These are phyloP conservation scores for Sinocyclocheilus grahami DNA, from an alignment of 2,113 vertebrate species.

Conservation along the genomic window DNA sequence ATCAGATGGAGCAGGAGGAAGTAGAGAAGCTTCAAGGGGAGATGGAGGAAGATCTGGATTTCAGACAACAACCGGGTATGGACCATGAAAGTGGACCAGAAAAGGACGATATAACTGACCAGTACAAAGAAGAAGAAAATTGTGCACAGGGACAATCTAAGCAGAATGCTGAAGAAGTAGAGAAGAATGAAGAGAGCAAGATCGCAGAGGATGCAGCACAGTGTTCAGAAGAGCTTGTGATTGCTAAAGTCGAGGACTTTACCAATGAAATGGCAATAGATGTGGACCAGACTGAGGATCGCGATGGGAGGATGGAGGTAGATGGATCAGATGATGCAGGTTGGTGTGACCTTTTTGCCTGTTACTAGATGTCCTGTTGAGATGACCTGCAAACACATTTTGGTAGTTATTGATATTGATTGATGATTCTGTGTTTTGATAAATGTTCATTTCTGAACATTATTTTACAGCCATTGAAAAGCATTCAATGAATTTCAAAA, in stretches of 20 bases:
- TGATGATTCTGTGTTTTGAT: neutral
- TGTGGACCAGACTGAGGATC: neutral
- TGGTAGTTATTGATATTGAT: neutral
- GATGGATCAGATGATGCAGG: slow-evolving; percentile 12
- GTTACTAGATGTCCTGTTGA: neutral
- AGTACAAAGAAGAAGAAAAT: neutral
- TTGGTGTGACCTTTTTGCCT: slow-evolving; percentile 11
- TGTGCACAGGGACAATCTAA: neutral
- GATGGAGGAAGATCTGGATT: neutral
- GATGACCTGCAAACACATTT: neutral
- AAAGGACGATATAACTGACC: neutral
- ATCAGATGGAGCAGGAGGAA: neutral
- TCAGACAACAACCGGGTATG: neutral
- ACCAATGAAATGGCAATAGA: slow-evolving; percentile 16
- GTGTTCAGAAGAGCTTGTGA: neutral
- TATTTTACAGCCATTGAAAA: no score
- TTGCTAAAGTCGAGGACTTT: neutral
- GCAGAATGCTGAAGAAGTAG: no score
- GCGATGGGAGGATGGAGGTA: slow-evolving; percentile 5
- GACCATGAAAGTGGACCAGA: neutral
- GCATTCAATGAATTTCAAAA: no score
- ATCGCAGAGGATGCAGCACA: neutral
- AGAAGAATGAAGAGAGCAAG: neutral
- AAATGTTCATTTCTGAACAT: neutral
- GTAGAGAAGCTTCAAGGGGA: neutral